Evolutionary conservation across 2,888 invertebrate species (phyloP).

Genomic region (Orthosia gothica): DNA sequence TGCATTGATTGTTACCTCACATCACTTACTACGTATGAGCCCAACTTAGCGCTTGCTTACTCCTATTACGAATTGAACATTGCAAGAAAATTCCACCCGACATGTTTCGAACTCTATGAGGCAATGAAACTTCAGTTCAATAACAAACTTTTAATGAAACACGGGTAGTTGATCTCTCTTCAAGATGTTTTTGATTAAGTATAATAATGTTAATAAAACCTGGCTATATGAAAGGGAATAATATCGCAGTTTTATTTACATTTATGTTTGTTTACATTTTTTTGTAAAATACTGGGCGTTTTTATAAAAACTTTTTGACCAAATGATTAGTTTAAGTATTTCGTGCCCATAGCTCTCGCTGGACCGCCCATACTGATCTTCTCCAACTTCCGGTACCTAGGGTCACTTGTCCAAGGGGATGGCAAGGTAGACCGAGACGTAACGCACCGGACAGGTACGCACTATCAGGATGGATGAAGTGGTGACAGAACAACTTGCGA

Average conservation of each 20-base stretch:
- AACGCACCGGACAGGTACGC: too few species aligned
- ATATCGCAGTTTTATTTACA: background rate
- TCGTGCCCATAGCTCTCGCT: too few species aligned
- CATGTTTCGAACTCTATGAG: constrained; percentile 83
- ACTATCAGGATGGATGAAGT: too few species aligned
- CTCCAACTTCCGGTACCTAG: too few species aligned
- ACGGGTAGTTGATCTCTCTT: constrained; percentile 79
- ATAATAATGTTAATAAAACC: constrained; percentile 53
- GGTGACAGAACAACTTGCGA: too few species aligned
- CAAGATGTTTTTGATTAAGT: constrained; percentile 72
- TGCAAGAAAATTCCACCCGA: constrained; percentile 81
- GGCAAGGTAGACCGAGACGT: too few species aligned
- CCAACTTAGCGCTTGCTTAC: constrained; percentile 58
- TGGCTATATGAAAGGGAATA: constrained; percentile 14
- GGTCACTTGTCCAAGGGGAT: too few species aligned
- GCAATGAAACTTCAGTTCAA: constrained; percentile 83
- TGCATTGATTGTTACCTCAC: constrained; percentile 48
- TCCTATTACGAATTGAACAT: constrained; percentile 78
- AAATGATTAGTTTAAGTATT: too few species aligned
- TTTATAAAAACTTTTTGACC: too few species aligned
- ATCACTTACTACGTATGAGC: constrained; percentile 49
- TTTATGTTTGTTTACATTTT: background rate
- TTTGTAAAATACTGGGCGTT: too few species aligned
- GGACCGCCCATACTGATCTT: too few species aligned
- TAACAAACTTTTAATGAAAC: constrained; percentile 90